Evolutionary conservation across 1,140 invertebrate genomes (phyloP).

Genomic region (Bradynema listronoti): DNA sequence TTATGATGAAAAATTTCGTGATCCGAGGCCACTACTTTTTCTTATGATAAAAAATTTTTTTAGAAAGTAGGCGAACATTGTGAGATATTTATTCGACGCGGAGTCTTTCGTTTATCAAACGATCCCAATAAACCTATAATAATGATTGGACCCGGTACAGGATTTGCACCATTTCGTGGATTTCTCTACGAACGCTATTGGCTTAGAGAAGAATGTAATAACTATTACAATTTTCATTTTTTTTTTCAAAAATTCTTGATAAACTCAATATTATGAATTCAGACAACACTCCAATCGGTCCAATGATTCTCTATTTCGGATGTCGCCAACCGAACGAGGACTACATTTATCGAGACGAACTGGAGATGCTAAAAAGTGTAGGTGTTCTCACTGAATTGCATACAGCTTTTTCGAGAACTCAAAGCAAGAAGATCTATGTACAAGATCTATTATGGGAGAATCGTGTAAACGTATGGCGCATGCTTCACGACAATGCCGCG

Average conservation of each 20-base stretch:
- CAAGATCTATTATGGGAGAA: constrained; percentile 83
- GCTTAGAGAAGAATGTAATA: constrained; percentile 66
- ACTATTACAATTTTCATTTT: too few species aligned
- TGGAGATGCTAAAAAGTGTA: too few species aligned
- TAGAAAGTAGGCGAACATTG: too few species aligned
- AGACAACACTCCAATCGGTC: too few species aligned
- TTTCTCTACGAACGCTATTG: constrained; percentile 86
- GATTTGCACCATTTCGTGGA: constrained; percentile 93
- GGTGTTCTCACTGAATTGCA: constrained; percentile 74
- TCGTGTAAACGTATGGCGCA: constrained; percentile 79
- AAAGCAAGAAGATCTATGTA: constrained; percentile 68
- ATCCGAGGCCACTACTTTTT: too few species aligned
- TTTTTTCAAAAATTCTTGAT: too few species aligned
- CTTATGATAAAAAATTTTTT: too few species aligned
- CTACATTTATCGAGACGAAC: constrained; percentile 85
- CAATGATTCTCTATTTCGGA: constrained; percentile 90
- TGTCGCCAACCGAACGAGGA: constrained; percentile 84
- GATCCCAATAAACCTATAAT: too few species aligned
- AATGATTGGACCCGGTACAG: constrained; percentile 59
- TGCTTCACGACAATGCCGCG: constrained; percentile 88
- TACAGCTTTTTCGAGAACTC: constrained; percentile 85
- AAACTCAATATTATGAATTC: too few species aligned
- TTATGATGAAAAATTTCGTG: too few species aligned
- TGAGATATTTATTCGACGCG: too few species aligned
- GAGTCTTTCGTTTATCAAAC: too few species aligned